These are phyloP conservation scores for Ianthella basta DNA, from an alignment of 37 sponge, comb jelly and placozoan species.

Conservation along the genomic window DNA sequence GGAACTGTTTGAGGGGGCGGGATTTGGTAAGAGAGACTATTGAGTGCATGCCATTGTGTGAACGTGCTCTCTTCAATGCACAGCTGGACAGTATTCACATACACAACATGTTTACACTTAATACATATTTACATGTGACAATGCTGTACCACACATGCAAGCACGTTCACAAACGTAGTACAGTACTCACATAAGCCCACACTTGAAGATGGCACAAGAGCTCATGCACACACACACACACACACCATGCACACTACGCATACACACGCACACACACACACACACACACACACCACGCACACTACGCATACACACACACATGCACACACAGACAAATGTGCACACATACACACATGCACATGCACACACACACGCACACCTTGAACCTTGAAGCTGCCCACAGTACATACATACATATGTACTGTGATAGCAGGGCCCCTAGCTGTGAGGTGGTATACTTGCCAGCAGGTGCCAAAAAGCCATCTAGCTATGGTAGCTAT, in stretches of 20 bases:
- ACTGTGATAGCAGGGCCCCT: too few relatives aligned
- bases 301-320: constrained; percentile 32
- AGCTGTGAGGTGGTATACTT: too few relatives aligned
- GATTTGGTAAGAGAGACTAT: constrained; percentile 53
- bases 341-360: constrained; percentile 19
- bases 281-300: constrained; percentile 34
- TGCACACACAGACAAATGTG: constrained; percentile 11
- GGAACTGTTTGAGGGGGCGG: constrained; percentile 44
- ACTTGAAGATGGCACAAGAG: neutral
- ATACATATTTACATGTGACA: too few relatives aligned
- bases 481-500: too few relatives aligned
- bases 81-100: too few relatives aligned
- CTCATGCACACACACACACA: neutral
- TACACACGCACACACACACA: constrained; percentile 32
- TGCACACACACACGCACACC: constrained; percentile 9
- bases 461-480: too few relatives aligned
- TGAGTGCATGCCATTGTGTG: neutral
- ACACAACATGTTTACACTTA: neutral
- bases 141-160: too few relatives aligned
- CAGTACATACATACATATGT: too few relatives aligned
- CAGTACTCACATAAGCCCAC: neutral
- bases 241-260: too few relatives aligned
- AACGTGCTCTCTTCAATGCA: too few relatives aligned
- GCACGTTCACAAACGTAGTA: too few relatives aligned
- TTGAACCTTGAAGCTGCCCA: too few relatives aligned